These are phyloP conservation scores for Bradypodion pumilum DNA, from an alignment of 2,797 vertebrate species.

Conservation along the genomic window DNA sequence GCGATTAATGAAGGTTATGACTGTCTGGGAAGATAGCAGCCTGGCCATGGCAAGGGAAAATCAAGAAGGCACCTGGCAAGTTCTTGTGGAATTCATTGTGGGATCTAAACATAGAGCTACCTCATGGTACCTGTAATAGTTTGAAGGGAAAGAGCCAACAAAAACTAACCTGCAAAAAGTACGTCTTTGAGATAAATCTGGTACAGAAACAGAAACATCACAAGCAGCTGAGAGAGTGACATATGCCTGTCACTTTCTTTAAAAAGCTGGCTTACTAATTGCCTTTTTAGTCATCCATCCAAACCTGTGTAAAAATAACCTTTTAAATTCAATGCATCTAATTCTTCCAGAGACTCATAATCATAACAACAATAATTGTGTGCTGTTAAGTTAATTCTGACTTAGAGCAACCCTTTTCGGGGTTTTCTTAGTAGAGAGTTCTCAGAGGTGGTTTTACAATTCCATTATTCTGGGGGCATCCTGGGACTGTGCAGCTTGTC, in stretches of 20 bases:
- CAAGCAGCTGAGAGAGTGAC: background rate
- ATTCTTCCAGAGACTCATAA: background rate
- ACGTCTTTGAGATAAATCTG: background rate
- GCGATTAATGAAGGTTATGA: too few species aligned
- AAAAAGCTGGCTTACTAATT: background rate
- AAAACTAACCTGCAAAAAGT: background rate
- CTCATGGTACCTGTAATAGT: background rate
- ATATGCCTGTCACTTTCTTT: background rate
- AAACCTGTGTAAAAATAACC: background rate
- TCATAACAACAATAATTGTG: too few species aligned
- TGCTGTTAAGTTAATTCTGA: too few species aligned
- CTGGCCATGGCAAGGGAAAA: background rate
- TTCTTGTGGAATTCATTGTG: too few species aligned
- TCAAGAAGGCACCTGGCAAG: background rate
- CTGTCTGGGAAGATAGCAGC: too few species aligned
- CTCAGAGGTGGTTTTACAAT: too few species aligned
- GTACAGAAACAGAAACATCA: background rate
- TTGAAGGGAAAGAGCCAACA: conserved; percentile 10
- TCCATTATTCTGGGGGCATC: too few species aligned
- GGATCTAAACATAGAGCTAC: too few species aligned
- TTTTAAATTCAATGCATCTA: background rate
- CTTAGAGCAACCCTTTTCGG: too few species aligned
- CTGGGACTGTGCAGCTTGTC: too few species aligned
- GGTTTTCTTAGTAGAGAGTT: too few species aligned
- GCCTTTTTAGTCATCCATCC: background rate